Evolutionary conservation across 1,140 invertebrate genomes (phyloP), one percentile per base, ranked within the genome.

Genomic region (Asbolus verrucosus): DNA sequence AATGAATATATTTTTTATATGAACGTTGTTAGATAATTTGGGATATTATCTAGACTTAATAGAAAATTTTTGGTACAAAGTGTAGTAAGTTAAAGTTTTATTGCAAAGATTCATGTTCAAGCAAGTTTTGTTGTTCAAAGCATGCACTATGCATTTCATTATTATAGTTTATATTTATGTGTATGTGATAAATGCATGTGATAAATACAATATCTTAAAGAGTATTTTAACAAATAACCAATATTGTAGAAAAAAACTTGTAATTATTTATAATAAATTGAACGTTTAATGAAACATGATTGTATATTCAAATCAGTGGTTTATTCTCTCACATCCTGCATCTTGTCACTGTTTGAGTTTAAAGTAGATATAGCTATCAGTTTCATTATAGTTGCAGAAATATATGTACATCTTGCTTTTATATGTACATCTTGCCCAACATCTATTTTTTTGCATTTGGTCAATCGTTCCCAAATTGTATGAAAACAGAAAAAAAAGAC

Each of bases 111-210:
- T 11, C 33, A 38, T 43, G 39, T 43, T 43, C 39, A 18, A 43
- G 41, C 41, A 46, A 46, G 19, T 19, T 46, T 16, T 46, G 41
- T 46, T 46, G 41, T 46, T 46, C 19, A 65, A 33, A 65, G 31
- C 66, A 73, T 75, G 74, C 72, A 72, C 66, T 71, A 59, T 66
- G 66, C 66, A 73, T 70, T 73, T 75, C 68, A 60, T 70, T 73
- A 73, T 60, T 62, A 70, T 68, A 71, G 54, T 71, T 70, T 75
- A 67, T 75, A 71, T 73, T 73, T 65, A 67, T 75, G 74, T 75
- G 72, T 73, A 75, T 73, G 74, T 75, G 74, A 75, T 75, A 73
- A 73, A 75, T 75, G 74, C 71, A 75, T 75, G 74, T 75, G 74
- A 75, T 75, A 73, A 70, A 70, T 73, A 73, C 71, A 62, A 75